phyloP scores from a whole-genome alignment of 2,797 vertebrate genomes.

The Notoglanidium macrostoma region DNA sequence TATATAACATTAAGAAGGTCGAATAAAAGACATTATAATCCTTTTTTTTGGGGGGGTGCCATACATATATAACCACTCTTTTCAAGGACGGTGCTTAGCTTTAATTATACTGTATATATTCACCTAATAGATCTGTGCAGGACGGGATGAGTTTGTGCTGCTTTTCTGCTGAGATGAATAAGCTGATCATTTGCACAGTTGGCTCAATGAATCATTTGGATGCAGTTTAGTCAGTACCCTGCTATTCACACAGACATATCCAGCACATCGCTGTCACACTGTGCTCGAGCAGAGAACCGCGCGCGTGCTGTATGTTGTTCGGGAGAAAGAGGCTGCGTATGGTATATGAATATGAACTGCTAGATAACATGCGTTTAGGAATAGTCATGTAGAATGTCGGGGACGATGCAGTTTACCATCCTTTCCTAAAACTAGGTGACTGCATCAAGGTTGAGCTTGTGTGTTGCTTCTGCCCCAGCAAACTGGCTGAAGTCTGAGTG shows the following conservation, averaged over 20 bases:
- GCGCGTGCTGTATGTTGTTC: not conserved
- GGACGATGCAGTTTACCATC: not conserved
- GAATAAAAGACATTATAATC: not conserved
- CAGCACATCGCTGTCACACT: constrained; percentile 2
- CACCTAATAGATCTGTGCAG: not conserved
- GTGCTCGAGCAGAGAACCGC: not conserved
- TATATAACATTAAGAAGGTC: not conserved
- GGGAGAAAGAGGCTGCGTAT: not conserved
- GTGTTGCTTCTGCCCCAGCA: not conserved
- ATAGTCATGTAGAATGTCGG: not conserved
- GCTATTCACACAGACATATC: not conserved
- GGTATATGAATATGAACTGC: not conserved
- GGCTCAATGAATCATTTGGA: not conserved
- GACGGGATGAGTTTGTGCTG: not conserved
- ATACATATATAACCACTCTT: not conserved
- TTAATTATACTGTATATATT: not conserved
- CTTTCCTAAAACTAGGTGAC: not conserved
- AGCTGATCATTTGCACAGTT: not conserved
- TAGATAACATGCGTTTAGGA: not conserved
- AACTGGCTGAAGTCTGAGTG: constrained; percentile 23
- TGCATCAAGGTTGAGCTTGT: constrained; percentile 15
- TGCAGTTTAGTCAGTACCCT: not conserved
- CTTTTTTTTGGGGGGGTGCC: not conserved
- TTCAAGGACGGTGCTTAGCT: not conserved
- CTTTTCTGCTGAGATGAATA: not conserved